A percentile compares a stretch with the other conserved stretches of the same genome.
These are phyloP conservation scores for Radopholus similis DNA, from an alignment of 1,140 invertebrate species.

Conservation along the genomic window DNA sequence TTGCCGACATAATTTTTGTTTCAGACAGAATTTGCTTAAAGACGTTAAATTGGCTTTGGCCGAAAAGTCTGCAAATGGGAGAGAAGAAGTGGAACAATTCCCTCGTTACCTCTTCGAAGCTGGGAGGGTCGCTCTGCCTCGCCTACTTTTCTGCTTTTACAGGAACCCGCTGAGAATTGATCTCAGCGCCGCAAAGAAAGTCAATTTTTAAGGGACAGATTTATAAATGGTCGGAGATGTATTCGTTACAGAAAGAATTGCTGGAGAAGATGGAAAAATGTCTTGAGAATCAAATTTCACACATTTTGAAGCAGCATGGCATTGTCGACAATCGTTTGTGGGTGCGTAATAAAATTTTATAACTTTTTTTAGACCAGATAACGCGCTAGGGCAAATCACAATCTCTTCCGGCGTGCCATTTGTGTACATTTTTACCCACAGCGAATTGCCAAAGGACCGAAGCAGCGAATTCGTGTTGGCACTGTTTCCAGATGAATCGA, in stretches of 20 bases:
- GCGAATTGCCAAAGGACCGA: conserved; percentile 1
- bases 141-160: conserved; percentile 21
- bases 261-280: conserved; percentile 32
- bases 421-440: conserved; percentile 14
- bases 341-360: background rate
- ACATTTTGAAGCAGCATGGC: conserved; percentile 25
- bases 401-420: conserved; percentile 17
- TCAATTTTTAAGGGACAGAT: conserved; percentile 6
- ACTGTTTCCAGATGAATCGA: background rate
- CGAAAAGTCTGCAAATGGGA: background rate
- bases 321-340: conserved; percentile 20
- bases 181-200: conserved; percentile 19
- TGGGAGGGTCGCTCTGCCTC: conserved; percentile 14
- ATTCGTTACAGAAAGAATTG: conserved; percentile 27
- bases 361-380: background rate
- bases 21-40: conserved; percentile 9
- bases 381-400: conserved; percentile 5
- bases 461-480: background rate
- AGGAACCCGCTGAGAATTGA: conserved; percentile 25
- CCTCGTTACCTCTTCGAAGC: background rate
- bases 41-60: background rate
- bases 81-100: background rate
- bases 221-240: background rate
- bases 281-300: conserved; percentile 16
- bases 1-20: background rate